Evolutionary conservation across 1,140 invertebrate species (phyloP), one percentile per base, ranked within the genome.

Genomic region (Centruroides sculpturatus): DNA sequence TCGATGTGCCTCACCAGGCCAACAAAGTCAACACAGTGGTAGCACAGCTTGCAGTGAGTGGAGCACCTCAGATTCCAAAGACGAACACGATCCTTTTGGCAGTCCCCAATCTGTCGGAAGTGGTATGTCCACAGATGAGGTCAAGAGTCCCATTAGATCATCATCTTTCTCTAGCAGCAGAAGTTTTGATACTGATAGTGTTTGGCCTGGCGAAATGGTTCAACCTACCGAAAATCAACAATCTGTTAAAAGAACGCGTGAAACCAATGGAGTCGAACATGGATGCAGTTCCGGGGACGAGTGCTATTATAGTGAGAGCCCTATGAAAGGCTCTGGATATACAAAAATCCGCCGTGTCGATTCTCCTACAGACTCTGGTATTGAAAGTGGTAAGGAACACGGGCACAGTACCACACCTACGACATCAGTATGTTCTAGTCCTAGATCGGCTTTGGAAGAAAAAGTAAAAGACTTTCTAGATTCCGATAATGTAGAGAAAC

Each of bases 361-460:
- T 69, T 92, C 87, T 6, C 89, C 89, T 9, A 89, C 85, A 63
- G 91, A 94, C 74, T 92, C 89, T 51, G 91, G 90, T 46, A 92
- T 93, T 67, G 89, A 93, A 71, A 88, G 85, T 3, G 89, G 89
- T n/a, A 90, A 89, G 55, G 71, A 71, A 58, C 67, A 69, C 47
- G 60, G 67, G 23, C 82, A 82, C 63, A 82, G 82, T 81, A 48
- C 61, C 52, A 89, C 85, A 13, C 67, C 69, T 13, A 68, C 66
- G 6, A 66, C 68, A 47, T 87, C 85, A 5, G 79, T 84, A 0
- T 92, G 89, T 74, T 90, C 87, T 35, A 89, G 86, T 73, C 69
- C 68, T 8, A 34, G 87, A 5, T 90, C 86, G 3, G 88, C 86
- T 6, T 80, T 89, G 57, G 89, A 92, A 63, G 88, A 91, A 66